phyloP scores from a whole-genome alignment of 2,113 vertebrate species.

The Xerus inauris region DNA sequence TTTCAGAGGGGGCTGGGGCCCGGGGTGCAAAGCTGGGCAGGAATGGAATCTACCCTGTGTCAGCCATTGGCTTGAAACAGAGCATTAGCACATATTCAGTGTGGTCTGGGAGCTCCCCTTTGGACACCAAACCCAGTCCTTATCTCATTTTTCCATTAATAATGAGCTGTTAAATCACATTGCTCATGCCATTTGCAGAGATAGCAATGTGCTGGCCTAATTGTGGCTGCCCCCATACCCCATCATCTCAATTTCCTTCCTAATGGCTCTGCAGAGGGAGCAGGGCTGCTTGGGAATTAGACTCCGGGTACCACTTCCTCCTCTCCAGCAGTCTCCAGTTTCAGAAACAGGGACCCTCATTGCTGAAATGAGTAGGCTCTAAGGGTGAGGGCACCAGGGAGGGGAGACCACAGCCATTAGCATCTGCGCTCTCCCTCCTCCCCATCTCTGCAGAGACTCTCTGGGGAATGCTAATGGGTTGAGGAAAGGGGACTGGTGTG shows the following conservation, averaged over 20 bases:
- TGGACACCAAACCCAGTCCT: conserved; percentile 35
- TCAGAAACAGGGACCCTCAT: background rate
- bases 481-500: background rate
- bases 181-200: conserved; percentile 65
- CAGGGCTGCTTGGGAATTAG: background rate
- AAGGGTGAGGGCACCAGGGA: background rate
- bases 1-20: background rate
- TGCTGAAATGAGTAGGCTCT: background rate
- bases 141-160: conserved; percentile 73
- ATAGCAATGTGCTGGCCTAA: conserved; percentile 40
- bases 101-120: conserved; percentile 44
- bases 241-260: conserved; percentile 51
- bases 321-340: background rate
- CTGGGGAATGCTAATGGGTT: conserved; percentile 53
- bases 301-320: background rate
- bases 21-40: background rate
- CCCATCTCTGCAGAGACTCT: background rate
- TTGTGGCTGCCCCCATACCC: conserved; percentile 8
- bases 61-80: conserved; percentile 28
- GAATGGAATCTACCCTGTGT: conserved; percentile 10
- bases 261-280: conserved; percentile 53
- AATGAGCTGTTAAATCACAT: conserved; percentile 76
- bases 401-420: background rate
- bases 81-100: conserved; percentile 34
- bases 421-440: background rate